A percentile compares a stretch with the other conserved stretches of the same genome.
Conservation (phyloP, 2,888 invertebrate species). For the Cryptus armator region DNA sequence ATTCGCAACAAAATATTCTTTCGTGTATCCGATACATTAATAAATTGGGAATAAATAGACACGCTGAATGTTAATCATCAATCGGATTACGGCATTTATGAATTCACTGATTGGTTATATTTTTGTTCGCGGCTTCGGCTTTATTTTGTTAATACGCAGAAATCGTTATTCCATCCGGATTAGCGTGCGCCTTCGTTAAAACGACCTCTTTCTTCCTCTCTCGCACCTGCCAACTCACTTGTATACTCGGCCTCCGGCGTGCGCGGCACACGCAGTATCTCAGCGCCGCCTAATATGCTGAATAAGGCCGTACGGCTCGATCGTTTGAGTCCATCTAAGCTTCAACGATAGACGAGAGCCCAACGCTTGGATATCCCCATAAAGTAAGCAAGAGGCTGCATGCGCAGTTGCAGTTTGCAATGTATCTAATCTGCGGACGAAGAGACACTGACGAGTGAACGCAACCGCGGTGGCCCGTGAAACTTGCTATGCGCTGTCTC, state of each 20-base stretch:
- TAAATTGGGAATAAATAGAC: no score
- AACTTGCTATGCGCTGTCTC: neutral
- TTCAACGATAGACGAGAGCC: slow-evolving; percentile 43
- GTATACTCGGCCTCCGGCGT: slow-evolving; percentile 23
- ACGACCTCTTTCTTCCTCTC: slow-evolving; percentile 65
- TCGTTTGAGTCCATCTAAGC: slow-evolving; percentile 67
- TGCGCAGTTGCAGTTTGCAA: neutral
- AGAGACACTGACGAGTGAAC: slow-evolving; percentile 22
- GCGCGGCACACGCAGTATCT: slow-evolving; percentile 54
- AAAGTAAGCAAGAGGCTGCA: neutral
- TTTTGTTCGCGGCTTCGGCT: no score
- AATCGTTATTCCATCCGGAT: slow-evolving; percentile 53
- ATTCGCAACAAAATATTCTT: slow-evolving; percentile 29
- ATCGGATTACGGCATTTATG: no score
- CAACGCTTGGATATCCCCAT: slow-evolving; percentile 24
- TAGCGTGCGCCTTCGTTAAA: slow-evolving; percentile 55
- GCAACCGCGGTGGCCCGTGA: slow-evolving; percentile 3
- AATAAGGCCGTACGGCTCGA: slow-evolving; percentile 70
- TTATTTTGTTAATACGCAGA: neutral
- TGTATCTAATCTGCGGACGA: slow-evolving; percentile 8
- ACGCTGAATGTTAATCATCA: no score
- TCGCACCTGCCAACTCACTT: slow-evolving; percentile 57
- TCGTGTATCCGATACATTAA: neutral
- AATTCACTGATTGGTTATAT: no score
- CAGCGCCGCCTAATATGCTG: slow-evolving; percentile 70